Conservation (phyloP, 2,113 vertebrate genomes). For the Sorex fumeus region DNA sequence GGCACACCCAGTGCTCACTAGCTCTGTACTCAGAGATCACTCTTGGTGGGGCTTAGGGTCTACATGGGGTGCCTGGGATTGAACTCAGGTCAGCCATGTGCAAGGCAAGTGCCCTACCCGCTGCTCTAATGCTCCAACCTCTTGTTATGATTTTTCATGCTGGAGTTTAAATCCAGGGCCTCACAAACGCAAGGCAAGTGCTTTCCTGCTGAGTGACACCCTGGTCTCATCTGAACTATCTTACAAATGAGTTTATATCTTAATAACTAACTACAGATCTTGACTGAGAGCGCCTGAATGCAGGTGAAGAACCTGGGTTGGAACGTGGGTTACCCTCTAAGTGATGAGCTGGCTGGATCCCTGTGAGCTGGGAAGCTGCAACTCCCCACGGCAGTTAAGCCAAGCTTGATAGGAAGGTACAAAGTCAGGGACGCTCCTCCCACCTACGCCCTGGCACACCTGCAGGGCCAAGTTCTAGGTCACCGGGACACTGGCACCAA, state of each 20-base stretch:
- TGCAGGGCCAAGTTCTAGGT: neutral
- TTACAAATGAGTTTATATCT: neutral
- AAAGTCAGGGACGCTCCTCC: neutral
- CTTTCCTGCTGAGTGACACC: too few relatives aligned
- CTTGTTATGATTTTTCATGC: too few relatives aligned
- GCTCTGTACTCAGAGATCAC: too few relatives aligned
- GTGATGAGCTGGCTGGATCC: neutral
- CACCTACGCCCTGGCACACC: neutral
- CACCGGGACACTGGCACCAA: neutral
- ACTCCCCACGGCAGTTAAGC: neutral
- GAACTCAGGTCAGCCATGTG: too few relatives aligned
- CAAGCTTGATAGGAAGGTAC: neutral
- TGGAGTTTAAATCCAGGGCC: too few relatives aligned
- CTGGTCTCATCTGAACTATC: neutral
- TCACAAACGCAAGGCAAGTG: too few relatives aligned
- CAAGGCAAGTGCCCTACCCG: too few relatives aligned
- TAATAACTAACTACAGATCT: constrained; percentile 9
- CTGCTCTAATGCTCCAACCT: too few relatives aligned
- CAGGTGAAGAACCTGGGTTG: neutral
- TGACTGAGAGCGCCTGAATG: neutral
- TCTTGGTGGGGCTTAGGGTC: too few relatives aligned
- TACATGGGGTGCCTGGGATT: too few relatives aligned
- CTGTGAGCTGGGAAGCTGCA: neutral
- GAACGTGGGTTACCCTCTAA: neutral
- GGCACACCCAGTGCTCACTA: too few relatives aligned